Evolutionary conservation across 2,797 vertebrate species (phyloP).

Genomic region (Hemibagrus guttatus): DNA sequence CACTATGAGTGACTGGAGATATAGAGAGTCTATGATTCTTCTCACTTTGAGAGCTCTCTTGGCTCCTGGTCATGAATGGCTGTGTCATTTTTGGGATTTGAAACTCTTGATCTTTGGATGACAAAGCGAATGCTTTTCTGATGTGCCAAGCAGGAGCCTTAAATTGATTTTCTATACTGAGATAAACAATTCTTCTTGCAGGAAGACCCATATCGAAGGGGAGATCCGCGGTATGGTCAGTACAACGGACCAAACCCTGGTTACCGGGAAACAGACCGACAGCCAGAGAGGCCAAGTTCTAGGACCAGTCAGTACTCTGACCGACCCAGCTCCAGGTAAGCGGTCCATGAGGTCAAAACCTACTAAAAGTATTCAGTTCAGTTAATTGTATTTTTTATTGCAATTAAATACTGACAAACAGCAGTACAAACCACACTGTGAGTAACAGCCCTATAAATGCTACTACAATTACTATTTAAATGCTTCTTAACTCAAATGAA

Average conservation of each 20-base stretch:
- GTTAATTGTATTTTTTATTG: not conserved
- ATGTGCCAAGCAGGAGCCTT: not conserved
- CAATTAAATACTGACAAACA: not conserved
- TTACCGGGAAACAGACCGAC: conserved; percentile 80
- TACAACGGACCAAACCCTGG: conserved; percentile 73
- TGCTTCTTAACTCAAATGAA: not conserved
- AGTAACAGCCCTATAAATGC: not conserved
- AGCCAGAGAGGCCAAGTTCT: conserved; percentile 89
- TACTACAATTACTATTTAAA: not conserved
- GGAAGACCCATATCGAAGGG: conserved; percentile 81
- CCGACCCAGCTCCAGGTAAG: conserved; percentile 85
- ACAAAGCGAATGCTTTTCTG: not conserved
- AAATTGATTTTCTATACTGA: not conserved
- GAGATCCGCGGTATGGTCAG: conserved; percentile 81
- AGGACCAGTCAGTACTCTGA: conserved; percentile 93
- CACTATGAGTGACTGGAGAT: not conserved
- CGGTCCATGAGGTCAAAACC: not conserved
- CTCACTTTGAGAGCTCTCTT: not conserved
- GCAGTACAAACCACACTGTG: not conserved
- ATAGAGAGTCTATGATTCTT: not conserved
- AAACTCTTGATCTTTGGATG: not conserved
- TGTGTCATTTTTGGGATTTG: not conserved
- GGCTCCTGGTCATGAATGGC: not conserved
- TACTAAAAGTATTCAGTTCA: not conserved
- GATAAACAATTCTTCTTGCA: conserved; percentile 26